phyloP scores from a whole-genome alignment of 2,113 vertebrate species.

The Raja brachyura region DNA sequence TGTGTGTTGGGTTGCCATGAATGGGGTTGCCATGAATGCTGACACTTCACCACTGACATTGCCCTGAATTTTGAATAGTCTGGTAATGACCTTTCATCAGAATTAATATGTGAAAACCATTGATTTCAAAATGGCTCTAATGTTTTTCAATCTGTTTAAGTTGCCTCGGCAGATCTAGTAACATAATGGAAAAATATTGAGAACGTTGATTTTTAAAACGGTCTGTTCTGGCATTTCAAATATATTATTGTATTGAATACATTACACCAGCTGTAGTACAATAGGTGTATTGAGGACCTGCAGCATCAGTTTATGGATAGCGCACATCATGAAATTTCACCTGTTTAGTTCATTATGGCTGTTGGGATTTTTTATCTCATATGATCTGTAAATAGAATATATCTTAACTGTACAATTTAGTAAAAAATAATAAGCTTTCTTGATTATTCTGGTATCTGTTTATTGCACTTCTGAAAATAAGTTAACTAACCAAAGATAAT shows the following conservation, averaged over 20 bases:
- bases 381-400: background rate
- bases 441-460: background rate
- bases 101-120: background rate
- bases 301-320: background rate
- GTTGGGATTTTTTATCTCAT: background rate
- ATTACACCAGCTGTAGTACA: background rate
- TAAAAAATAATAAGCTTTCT: background rate
- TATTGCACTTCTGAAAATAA: background rate
- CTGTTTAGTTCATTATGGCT: background rate
- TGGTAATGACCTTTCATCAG: too few relatives aligned
- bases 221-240: background rate
- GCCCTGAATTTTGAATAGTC: too few relatives aligned
- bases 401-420: background rate
- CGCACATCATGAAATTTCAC: background rate
- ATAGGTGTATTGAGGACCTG: background rate
- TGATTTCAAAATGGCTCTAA: background rate
- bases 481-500: constrained; percentile 6
- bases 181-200: background rate
- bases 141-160: background rate
- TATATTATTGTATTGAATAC: background rate
- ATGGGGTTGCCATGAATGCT: too few relatives aligned
- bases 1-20: too few relatives aligned
- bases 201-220: background rate
- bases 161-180: background rate
- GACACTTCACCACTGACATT: too few relatives aligned